Conservation (phyloP, 2,113 vertebrate species). For the Chaetodon auriga region DNA sequence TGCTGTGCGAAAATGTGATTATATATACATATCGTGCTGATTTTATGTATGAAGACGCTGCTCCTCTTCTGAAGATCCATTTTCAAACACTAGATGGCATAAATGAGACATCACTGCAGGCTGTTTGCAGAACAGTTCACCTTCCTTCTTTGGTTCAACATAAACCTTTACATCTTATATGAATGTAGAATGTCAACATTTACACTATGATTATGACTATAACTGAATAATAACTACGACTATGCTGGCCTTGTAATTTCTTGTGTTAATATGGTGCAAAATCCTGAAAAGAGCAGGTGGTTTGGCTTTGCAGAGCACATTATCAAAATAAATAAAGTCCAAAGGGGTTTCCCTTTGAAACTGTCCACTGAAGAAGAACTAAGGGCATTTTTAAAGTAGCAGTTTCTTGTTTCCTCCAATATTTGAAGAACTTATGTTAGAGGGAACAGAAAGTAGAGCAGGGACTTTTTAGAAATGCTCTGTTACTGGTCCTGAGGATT, state of each 20-base stretch:
- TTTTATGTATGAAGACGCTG: no score
- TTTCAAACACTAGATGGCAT: slow-evolving; percentile 34
- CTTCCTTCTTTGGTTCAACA: not conserved
- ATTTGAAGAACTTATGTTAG: not conserved
- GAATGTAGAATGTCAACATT: no score
- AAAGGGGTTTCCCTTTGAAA: not conserved
- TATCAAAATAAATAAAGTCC: not conserved
- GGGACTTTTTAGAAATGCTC: slow-evolving; percentile 10
- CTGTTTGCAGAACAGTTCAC: no score
- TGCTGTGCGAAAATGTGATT: not conserved
- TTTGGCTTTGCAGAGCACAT: not conserved
- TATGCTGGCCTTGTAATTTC: no score
- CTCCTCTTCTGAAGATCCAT: not conserved
- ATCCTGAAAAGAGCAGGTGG: not conserved
- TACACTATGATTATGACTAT: not conserved
- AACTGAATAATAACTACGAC: not conserved
- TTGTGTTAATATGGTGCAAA: not conserved
- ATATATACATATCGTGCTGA: no score
- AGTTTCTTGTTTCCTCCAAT: not conserved
- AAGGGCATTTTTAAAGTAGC: not conserved
- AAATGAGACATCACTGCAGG: not conserved
- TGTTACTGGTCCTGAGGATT: not conserved
- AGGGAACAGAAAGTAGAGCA: not conserved
- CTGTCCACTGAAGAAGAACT: not conserved
- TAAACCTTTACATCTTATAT: not conserved